phyloP scores from a whole-genome alignment of 2,113 vertebrate species.

The Cyprinodon variegatus region DNA sequence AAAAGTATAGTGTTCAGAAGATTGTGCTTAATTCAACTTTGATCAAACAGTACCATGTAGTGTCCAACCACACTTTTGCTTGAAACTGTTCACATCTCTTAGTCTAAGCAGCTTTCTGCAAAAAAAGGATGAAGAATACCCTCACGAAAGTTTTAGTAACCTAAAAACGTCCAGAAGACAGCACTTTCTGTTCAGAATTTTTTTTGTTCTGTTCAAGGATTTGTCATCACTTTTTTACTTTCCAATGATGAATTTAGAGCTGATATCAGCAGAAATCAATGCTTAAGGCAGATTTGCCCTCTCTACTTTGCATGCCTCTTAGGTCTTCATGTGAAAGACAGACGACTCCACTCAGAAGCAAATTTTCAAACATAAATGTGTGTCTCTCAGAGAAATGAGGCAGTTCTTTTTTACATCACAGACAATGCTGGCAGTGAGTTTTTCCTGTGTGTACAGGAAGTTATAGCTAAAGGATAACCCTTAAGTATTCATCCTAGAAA shows the following conservation, averaged over 20 bases:
- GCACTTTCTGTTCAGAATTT: neutral
- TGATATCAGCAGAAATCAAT: conserved; percentile 50
- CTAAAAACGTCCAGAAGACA: neutral
- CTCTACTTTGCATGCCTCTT: conserved; percentile 28
- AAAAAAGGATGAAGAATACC: neutral
- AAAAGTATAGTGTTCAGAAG: no score
- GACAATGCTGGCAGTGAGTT: conserved; percentile 10
- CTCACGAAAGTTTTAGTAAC: neutral
- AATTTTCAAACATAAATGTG: conserved; percentile 58
- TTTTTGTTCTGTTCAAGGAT: conserved; percentile 43
- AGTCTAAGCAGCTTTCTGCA: conserved; percentile 11
- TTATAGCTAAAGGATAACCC: conserved; percentile 43
- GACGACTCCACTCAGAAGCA: conserved; percentile 42
- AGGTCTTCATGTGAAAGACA: conserved; percentile 45
- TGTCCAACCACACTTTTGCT: no score
- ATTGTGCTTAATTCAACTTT: no score
- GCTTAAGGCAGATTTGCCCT: conserved; percentile 42
- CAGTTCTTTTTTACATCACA: conserved; percentile 7
- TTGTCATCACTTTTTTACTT: conserved; percentile 22
- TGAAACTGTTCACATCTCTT: no score
- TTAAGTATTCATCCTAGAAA: conserved; percentile 36
- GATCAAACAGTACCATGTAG: no score
- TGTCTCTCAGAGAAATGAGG: conserved; percentile 51
- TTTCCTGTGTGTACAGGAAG: conserved; percentile 25
- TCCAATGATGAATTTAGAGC: conserved; percentile 33